Percentiles rank a stretch among this genome's conserved stretches.
These are phyloP conservation scores for Ectemnius continuus DNA, from an alignment of 2,888 invertebrate genomes.

Conservation along the genomic window DNA sequence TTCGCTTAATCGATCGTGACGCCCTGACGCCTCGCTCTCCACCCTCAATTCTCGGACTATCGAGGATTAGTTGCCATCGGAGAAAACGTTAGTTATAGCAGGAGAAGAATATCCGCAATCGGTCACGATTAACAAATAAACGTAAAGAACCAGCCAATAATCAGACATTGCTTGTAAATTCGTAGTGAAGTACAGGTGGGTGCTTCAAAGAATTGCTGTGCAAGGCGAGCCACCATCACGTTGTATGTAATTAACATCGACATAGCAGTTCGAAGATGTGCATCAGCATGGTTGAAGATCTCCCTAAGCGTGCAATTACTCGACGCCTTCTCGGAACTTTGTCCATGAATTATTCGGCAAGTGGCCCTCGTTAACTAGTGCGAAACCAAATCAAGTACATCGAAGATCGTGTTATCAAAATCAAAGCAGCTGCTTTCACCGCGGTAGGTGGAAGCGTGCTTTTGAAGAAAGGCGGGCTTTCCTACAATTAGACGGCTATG, in stretches of 20 bases:
- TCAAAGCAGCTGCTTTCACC: no score
- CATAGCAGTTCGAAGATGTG: slow-evolving; percentile 41
- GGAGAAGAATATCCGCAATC: not conserved
- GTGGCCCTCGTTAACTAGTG: slow-evolving; percentile 47
- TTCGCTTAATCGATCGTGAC: slow-evolving; percentile 14
- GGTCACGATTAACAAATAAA: not conserved
- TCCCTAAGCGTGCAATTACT: slow-evolving; percentile 55
- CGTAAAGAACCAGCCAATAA: not conserved
- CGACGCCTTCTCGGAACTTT: slow-evolving; percentile 47
- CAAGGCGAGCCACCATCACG: not conserved
- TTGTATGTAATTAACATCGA: slow-evolving; percentile 53
- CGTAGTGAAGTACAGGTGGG: not conserved
- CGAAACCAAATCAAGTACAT: no score
- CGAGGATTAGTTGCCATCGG: no score
- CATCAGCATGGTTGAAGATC: slow-evolving; percentile 18
- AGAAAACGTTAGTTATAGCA: not conserved
- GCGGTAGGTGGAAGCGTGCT: no score
- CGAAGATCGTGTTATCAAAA: no score
- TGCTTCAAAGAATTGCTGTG: not conserved
- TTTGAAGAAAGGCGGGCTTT: no score
- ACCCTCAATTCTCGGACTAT: slow-evolving; percentile 2
- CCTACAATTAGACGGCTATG: not conserved
- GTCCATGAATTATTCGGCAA: slow-evolving; percentile 60
- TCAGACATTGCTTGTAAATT: not conserved
- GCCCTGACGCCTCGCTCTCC: not conserved